Evolutionary conservation across 2,888 invertebrate species (phyloP).

Genomic region (Tetragonisca angustula): DNA sequence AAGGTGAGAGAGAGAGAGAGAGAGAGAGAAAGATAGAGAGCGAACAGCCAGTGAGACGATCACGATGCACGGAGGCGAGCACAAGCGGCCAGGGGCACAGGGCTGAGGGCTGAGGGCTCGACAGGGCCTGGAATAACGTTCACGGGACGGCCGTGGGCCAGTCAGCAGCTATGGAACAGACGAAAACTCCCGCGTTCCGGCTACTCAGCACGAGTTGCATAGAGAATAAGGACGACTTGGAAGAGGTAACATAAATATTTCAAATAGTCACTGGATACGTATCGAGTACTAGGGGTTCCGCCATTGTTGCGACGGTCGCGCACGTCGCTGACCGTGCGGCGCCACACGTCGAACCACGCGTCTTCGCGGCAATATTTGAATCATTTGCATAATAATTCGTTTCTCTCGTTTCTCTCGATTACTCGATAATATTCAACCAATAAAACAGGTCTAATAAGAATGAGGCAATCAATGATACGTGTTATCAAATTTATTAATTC

Average conservation of each 20-base stretch:
- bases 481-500: not conserved
- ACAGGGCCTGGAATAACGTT: constrained; percentile 77
- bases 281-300: constrained; percentile 80
- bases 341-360: constrained; percentile 68
- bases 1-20: constrained; percentile 73
- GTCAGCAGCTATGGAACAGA: constrained; percentile 82
- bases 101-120: constrained; percentile 82
- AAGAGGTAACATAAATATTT: constrained; percentile 90
- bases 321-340: constrained; percentile 84
- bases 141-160: constrained; percentile 69
- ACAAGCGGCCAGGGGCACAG: constrained; percentile 82
- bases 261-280: constrained; percentile 80
- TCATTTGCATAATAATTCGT: constrained; percentile 41
- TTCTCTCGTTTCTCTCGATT: not conserved
- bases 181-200: constrained; percentile 86
- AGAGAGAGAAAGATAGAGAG: constrained; percentile 74
- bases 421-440: not conserved
- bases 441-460: no score
- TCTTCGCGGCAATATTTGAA: constrained; percentile 76
- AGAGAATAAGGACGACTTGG: constrained; percentile 95
- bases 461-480: not conserved
- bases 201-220: constrained; percentile 92
- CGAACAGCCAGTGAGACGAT: constrained; percentile 74
- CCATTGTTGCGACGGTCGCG: constrained; percentile 85
- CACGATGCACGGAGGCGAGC: constrained; percentile 81